phyloP scores from a whole-genome alignment of 2,797 vertebrate species.

The Graptemys geographica region DNA sequence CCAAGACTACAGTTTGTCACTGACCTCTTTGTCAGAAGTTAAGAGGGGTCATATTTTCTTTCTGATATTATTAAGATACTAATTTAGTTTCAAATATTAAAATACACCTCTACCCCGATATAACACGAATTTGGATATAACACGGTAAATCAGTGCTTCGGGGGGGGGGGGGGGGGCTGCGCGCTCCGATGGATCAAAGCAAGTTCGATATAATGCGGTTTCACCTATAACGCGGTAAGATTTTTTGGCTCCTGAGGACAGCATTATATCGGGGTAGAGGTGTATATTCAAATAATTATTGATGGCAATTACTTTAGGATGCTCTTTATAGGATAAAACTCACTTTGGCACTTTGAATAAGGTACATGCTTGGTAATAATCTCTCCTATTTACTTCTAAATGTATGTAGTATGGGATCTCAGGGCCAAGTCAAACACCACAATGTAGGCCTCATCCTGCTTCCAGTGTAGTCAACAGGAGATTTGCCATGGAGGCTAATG shows the following conservation, averaged over 20 bases:
- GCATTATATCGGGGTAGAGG: too few species aligned
- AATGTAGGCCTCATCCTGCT: background rate
- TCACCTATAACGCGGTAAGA: too few species aligned
- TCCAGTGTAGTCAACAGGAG: background rate
- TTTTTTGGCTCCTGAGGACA: too few species aligned
- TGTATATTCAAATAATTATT: rapidly evolving
- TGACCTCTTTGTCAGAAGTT: background rate
- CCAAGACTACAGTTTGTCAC: background rate
- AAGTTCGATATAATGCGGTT: too few species aligned
- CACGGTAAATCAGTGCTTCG: too few species aligned
- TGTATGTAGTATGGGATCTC: rapidly evolving
- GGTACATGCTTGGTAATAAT: background rate
- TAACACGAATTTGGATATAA: too few species aligned
- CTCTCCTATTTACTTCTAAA: background rate
- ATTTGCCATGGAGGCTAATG: background rate
- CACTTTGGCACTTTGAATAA: rapidly evolving
- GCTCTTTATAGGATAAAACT: background rate
- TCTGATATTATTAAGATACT: background rate
- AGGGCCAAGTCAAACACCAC: background rate
- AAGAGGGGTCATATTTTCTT: rapidly evolving
- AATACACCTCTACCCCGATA: background rate
- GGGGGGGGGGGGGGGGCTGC: too few species aligned
- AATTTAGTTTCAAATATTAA: background rate
- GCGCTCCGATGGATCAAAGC: too few species aligned
- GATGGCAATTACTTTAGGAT: background rate